Base-by-base conservation (phyloP, 2,113 vertebrate species). In the Nycticorax nycticorax region DNA sequence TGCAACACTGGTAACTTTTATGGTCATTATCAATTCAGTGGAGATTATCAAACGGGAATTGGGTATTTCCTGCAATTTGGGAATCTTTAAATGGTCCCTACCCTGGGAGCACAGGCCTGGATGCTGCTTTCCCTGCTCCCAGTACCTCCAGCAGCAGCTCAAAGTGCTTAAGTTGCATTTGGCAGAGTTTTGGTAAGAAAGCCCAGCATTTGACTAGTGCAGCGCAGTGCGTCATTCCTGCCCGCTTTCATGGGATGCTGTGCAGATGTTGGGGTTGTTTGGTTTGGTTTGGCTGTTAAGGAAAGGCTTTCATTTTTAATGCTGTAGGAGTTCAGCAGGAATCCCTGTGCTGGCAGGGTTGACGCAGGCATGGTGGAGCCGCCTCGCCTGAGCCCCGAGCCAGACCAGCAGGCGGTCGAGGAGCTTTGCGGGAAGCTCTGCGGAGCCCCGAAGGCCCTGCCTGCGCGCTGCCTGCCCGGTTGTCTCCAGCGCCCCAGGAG, bases 381-480 rank as follows among this genome's bases (percentile, higher is more conserved):
- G 68, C 75, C n/a, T 37, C 2, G 2, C 33, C 28, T 26, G 15
- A 47, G 39, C 47, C 80, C 6, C 18, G 11, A 71, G 26, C 3
- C 19, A n/a, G 56, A 82, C 22, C 24, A 45, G 37, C 60, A 16
- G 32, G 26, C 18, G n/a, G 9, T 57, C 0, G 17, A 50, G 26
- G 48, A 18, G 7, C 35, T 63, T 33, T 0, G 2, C 47, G 39
- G 33, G 48, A 76, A 26, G 8, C 16, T 39, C 24, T 55, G 16
- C 24, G 27, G 75, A 53, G 47, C 53, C 53, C 24, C 17, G 24
- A 26, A 62, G 43, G 62, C 32, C 41, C 11, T 21, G 4, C 37
- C 57, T 28, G 26, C 8, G 3, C 0, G 1, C 53, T 41, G 1
- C 27, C 39, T 30, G 39, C 4, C 53, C 9, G 1, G 60, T 5